Evolutionary conservation across 2,797 vertebrate genomes (phyloP).

Genomic region (Rhodeus uyekii): DNA sequence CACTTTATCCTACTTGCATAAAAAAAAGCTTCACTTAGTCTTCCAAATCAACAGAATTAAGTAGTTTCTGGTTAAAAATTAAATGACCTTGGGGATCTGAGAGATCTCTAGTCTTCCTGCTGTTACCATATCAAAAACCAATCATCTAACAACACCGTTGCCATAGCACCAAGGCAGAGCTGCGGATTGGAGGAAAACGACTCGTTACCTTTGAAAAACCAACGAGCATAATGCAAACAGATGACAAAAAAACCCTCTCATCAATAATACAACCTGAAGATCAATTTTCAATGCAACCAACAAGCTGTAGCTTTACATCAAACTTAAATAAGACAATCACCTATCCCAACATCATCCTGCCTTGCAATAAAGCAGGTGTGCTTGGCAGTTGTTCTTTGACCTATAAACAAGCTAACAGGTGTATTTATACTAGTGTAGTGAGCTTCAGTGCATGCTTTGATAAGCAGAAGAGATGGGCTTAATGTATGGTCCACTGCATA

Average conservation of each 20-base stretch:
- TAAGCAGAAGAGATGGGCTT: conserved; percentile 4
- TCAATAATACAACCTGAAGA: background rate
- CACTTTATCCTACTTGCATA: background rate
- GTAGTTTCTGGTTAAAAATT: conserved; percentile 1
- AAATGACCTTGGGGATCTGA: background rate
- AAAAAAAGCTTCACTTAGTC: background rate
- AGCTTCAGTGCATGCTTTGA: conserved; percentile 30
- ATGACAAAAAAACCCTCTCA: background rate
- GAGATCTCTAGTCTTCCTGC: background rate
- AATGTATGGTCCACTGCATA: background rate
- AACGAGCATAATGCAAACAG: background rate
- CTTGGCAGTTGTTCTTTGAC: conserved; percentile 13
- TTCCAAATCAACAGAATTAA: conserved; percentile 9
- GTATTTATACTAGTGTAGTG: conserved; percentile 5
- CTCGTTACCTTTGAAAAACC: background rate
- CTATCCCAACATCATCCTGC: background rate
- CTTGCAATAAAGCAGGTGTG: conserved; percentile 24
- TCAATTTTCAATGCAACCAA: background rate
- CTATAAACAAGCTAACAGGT: conserved; percentile 24
- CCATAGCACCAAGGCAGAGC: background rate
- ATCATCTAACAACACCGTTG: background rate
- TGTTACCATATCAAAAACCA: background rate
- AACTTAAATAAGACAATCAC: background rate
- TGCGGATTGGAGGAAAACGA: background rate
- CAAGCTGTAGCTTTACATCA: background rate